These are phyloP conservation scores for Heloderma charlesbogerti DNA, from an alignment of 2,113 vertebrate species.

Conservation along the genomic window DNA sequence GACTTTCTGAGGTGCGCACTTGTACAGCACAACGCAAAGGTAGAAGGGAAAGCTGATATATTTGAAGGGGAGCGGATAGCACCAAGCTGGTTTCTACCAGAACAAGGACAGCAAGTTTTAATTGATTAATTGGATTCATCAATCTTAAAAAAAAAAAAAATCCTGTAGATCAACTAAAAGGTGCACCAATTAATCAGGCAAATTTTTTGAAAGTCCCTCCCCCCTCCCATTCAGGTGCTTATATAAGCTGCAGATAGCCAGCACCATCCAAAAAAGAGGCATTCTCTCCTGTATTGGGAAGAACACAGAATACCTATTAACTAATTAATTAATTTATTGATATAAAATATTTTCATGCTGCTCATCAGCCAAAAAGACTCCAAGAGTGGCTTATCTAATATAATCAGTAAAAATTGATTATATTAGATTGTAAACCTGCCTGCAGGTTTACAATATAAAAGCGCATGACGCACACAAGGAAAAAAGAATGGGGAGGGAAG, in stretches of 20 bases:
- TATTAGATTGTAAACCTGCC: no score
- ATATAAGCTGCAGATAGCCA: background rate
- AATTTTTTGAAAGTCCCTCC: no score
- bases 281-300: background rate
- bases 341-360: no score
- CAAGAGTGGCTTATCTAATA: no score
- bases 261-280: no score
- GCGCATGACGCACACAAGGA: no score
- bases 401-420: no score
- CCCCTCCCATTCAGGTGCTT: background rate
- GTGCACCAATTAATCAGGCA: background rate
- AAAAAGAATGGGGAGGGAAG: no score
- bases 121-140: background rate
- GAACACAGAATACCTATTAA: no score
- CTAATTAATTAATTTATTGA: no score
- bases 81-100: background rate
- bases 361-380: no score
- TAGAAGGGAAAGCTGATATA: constrained; percentile 29
- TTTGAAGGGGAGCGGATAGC: constrained; percentile 2
- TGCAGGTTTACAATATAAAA: no score
- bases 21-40: constrained; percentile 49
- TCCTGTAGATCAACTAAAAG: background rate
- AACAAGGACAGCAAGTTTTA: background rate
- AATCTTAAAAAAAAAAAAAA: background rate
- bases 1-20: constrained; percentile 58